Base-by-base conservation (phyloP, 2,888 invertebrate species). In the Idaea straminata region DNA sequence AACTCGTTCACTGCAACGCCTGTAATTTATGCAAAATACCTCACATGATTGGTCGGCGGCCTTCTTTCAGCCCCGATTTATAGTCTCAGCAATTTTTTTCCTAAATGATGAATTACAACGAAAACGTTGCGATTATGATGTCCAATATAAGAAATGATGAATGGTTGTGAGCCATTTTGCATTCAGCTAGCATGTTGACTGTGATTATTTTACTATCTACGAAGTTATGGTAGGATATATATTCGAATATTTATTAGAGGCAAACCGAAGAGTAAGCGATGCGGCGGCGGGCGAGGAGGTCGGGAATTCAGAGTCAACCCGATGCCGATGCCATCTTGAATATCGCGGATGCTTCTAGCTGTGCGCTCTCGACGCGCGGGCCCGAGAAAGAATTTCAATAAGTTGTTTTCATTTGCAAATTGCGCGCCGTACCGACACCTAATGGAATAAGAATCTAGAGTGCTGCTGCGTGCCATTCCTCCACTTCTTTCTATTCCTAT, bases 321-420 rank as follows among this genome's bases (percentile, higher is more conserved):
- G 77, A 76, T 80, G 79, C 80, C 81, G 77, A 76, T 47, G 47
- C 82, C 82, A 80, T 83, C 77, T 83, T 75, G 77, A 86, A 86
- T 85, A 47, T 47, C 47, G 82, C 78, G 80, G 73, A 75, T 81
- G 79, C 79, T 79, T 81, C 79, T 80, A 78, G 77, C 68, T 76
- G 74, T 75, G 72, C 73, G 76, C 72, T 77, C 79, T 68, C 75
- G 77, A 77, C 81, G 80, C 80, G 83, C 83, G 81, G 79, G 79
- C 83, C 68, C 83, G 85, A 80, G 82, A 84, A 91, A 88, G 91
- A 92, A 92, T 92, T 92, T 91, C 92, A 92, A 91, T 92, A 92
- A 92, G 91, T 92, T 91, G 91, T 91, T 90, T 91, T 91, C 91
- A 91, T 92, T 92, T 90, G 91, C 91, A 91, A 92, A 92, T 91